Evolutionary conservation across 2,797 vertebrate species (phyloP), one percentile per base, ranked within the genome.

Genomic region (Siniperca undulata): DNA sequence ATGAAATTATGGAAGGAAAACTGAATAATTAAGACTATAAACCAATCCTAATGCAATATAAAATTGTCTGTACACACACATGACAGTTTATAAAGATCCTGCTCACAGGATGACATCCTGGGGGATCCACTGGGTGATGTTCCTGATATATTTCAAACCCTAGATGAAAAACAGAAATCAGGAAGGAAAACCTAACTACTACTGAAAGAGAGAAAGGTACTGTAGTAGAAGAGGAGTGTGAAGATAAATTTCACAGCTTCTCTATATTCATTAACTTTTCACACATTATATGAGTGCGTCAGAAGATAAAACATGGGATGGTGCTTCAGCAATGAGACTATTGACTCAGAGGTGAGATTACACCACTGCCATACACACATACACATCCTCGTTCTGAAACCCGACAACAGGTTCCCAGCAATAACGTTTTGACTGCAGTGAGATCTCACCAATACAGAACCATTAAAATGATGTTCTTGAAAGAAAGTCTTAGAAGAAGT

Each of bases 221-320:
- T 42, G 40, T 22, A 5, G 46, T 14, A 16, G 11, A 67, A 38
- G 16, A 66, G 0, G n/a, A 65, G 59, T 73, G 66, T 59, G 48
- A 80, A 81, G 36, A 42, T 48, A 62, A 0, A 75, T 85, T 84
- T 91, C 80, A 87, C 85, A 77, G 52, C 59, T 76, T 72, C 70
- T 64, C 34, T 11, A 16, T 17, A 59, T 56, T 85, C 53, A 89
- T 90, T 82, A 77, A 80, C 58, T 73, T 88, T 83, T 86, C 82
- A 78, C 89, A 88, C 81, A 22, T 74, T 50, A 55, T 65, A 70
- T 36, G 50, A 65, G 68, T 17, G 65, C 67, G 36, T 74, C 58
- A 22, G 17, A 48, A 1, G 66, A 14, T 44, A 22, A 48, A 60
- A 30, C 55, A 67, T 11, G 20, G 5, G 5, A 56, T 10, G 12